Percentiles rank a stretch among this genome's conserved stretches.
Conservation (phyloP, 2,888 invertebrate genomes). For the Zygogramma bicolorata region DNA sequence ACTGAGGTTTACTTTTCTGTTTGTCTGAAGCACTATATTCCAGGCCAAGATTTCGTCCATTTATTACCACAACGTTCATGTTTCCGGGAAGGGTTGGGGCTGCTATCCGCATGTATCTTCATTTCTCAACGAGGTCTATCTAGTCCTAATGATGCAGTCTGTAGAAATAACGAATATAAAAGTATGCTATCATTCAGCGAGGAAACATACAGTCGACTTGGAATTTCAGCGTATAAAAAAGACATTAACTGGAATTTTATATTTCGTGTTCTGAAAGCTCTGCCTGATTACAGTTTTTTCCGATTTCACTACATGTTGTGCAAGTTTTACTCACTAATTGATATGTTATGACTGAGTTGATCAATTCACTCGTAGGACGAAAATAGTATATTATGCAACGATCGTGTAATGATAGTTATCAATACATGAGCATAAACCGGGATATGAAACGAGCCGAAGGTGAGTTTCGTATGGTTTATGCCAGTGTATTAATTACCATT, state of each 20-base stretch:
- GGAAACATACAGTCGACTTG: constrained; percentile 56
- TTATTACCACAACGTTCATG: neutral
- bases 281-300: constrained; percentile 49
- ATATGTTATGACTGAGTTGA: too few species aligned
- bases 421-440: too few species aligned
- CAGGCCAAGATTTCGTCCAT: neutral
- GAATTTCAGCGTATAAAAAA: constrained; percentile 57
- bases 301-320: too few species aligned
- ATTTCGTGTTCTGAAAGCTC: constrained; percentile 45
- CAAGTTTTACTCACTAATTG: too few species aligned
- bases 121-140: constrained; percentile 50
- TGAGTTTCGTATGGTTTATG: too few species aligned
- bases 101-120: constrained; percentile 54
- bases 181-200: constrained; percentile 57
- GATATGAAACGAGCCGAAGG: too few species aligned
- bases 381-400: too few species aligned
- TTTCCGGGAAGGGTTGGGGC: neutral
- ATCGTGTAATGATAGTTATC: too few species aligned
- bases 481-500: too few species aligned
- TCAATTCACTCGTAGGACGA: too few species aligned
- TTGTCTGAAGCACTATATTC: neutral
- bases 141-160: constrained; percentile 57
- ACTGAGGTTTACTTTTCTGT: too few species aligned
- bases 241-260: constrained; percentile 56
- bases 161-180: constrained; percentile 59